Conservation (phyloP, 2,797 vertebrate genomes). For the Intellagama lesueurii region DNA sequence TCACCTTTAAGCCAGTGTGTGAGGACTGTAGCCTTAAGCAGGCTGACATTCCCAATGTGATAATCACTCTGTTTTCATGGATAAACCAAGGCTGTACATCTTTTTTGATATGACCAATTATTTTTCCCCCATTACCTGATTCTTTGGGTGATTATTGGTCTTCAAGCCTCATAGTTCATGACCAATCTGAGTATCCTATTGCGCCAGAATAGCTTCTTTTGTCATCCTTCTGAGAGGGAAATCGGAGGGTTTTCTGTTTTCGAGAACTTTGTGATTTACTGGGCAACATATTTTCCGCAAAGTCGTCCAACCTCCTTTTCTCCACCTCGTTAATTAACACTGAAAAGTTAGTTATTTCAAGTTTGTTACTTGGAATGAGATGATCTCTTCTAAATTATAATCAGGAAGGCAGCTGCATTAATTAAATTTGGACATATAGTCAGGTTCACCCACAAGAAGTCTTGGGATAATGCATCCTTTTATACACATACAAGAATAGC, state of each 20-base stretch:
- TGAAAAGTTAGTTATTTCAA: slow-evolving; percentile 68
- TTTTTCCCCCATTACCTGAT: slow-evolving; percentile 27
- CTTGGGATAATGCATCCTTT: background rate
- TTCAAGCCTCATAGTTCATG: slow-evolving; percentile 16
- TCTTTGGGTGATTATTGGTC: slow-evolving; percentile 10
- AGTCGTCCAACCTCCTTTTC: slow-evolving; percentile 72
- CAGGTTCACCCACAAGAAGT: background rate
- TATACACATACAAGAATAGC: background rate
- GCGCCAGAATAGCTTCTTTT: slow-evolving; percentile 7
- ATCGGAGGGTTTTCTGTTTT: background rate
- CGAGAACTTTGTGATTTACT: background rate
- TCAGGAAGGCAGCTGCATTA: background rate
- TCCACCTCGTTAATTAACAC: slow-evolving; percentile 84
- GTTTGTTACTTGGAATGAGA: background rate
- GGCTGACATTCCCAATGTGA: background rate
- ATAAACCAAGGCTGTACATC: background rate
- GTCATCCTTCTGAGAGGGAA: background rate
- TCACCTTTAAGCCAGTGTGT: background rate
- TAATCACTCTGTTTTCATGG: slow-evolving; percentile 3
- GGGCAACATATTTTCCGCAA: slow-evolving; percentile 17
- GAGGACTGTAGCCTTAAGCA: background rate
- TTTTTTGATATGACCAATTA: background rate
- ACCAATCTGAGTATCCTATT: background rate
- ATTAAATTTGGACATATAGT: background rate
- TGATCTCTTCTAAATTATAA: background rate